phyloP scores from a whole-genome alignment of 1,140 invertebrate genomes.

The Prorops nasuta region DNA sequence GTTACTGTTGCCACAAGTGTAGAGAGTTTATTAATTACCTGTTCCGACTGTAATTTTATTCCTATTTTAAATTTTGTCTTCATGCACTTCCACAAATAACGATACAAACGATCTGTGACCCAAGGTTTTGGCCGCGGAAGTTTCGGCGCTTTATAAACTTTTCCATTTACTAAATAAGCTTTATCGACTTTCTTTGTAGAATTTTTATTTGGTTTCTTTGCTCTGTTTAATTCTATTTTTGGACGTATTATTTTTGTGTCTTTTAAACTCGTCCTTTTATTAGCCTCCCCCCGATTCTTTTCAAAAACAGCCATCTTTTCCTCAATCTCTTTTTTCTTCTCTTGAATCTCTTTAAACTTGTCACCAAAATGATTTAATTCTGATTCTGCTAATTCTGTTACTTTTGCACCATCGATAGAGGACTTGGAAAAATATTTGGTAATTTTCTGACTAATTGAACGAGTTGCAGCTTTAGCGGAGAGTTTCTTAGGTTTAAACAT shows the following conservation, averaged over 20 bases:
- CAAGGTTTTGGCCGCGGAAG: slow-evolving; percentile 36
- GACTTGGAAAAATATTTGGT: neutral
- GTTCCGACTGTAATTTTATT: slow-evolving; percentile 34
- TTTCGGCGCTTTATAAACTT: slow-evolving; percentile 33
- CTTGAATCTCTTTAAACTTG: neutral
- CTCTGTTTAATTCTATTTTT: neutral
- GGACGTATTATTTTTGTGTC: neutral
- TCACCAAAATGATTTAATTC: neutral
- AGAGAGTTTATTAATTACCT: slow-evolving; percentile 27
- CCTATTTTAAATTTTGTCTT: slow-evolving; percentile 27
- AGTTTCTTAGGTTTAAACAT: too few relatives aligned
- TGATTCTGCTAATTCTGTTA: neutral
- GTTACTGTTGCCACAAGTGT: slow-evolving; percentile 13
- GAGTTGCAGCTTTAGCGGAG: too few relatives aligned
- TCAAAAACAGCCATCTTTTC: neutral
- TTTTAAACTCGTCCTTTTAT: neutral
- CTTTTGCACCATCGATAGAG: neutral
- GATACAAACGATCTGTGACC: slow-evolving; percentile 39
- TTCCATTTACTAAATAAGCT: slow-evolving; percentile 38
- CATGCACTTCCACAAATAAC: slow-evolving; percentile 38
- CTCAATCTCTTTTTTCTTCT: neutral
- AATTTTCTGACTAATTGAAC: too few relatives aligned
- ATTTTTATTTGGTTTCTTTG: neutral
- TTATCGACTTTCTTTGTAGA: slow-evolving; percentile 5
- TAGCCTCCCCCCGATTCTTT: neutral